phyloP scores from a whole-genome alignment of 2,113 vertebrate genomes.

The Rhinichthys klamathensis region DNA sequence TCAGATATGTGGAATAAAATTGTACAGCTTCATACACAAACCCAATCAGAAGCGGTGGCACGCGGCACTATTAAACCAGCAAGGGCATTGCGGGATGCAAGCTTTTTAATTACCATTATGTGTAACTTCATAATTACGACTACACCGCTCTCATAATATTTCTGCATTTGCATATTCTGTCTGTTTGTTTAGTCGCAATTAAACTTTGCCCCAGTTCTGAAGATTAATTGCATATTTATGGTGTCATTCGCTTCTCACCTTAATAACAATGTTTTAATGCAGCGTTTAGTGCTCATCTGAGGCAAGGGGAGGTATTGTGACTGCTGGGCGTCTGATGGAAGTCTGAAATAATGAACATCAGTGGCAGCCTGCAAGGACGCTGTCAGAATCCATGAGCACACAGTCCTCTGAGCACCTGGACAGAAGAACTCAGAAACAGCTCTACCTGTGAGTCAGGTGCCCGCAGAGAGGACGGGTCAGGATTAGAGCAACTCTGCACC shows the following conservation, averaged over 20 bases:
- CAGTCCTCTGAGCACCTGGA: background rate
- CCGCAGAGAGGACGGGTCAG: slow-evolving; percentile 20
- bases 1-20: background rate
- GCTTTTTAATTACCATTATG: slow-evolving; percentile 49
- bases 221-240: slow-evolving; percentile 18
- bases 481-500: slow-evolving; percentile 12
- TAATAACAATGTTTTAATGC: background rate
- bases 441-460: slow-evolving; percentile 27
- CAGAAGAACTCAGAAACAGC: background rate
- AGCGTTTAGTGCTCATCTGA: background rate
- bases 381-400: slow-evolving; percentile 28
- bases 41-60: background rate
- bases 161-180: slow-evolving; percentile 36
- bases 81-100: slow-evolving; percentile 5
- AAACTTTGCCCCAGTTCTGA: slow-evolving; percentile 41
- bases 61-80: background rate
- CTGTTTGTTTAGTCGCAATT: slow-evolving; percentile 43
- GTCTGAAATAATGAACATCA: slow-evolving; percentile 31
- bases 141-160: slow-evolving; percentile 20
- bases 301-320: background rate
- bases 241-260: slow-evolving; percentile 20
- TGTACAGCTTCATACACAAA: background rate
- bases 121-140: slow-evolving; percentile 46
- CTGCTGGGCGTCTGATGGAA: slow-evolving; percentile 27
- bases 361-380: slow-evolving; percentile 17